Conservation (phyloP, 1,140 invertebrate genomes). For the Drosophila dunni region DNA sequence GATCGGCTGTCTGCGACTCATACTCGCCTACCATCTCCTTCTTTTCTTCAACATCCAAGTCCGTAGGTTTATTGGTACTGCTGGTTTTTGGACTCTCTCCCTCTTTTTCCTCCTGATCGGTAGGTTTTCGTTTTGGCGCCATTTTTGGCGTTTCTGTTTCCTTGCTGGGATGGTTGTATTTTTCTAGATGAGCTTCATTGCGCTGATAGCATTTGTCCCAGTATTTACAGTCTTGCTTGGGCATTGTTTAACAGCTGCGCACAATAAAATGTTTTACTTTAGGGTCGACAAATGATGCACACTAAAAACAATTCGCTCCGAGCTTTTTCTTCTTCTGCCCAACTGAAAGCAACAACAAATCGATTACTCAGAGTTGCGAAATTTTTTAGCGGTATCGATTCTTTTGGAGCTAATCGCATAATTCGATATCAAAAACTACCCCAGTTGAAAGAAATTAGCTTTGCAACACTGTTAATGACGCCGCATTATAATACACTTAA, state of each 20-base stretch:
- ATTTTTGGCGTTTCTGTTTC: slow-evolving; percentile 51
- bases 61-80: slow-evolving; percentile 23
- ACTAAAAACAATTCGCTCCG: slow-evolving; percentile 6
- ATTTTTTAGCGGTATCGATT: slow-evolving; percentile 11
- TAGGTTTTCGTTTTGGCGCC: slow-evolving; percentile 70
- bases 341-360: slow-evolving; percentile 3
- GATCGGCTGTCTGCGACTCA: slow-evolving; percentile 60
- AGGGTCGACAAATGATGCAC: background rate
- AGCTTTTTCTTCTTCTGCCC: slow-evolving; percentile 35
- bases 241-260: slow-evolving; percentile 50
- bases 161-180: slow-evolving; percentile 90
- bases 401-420: background rate
- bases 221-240: slow-evolving; percentile 89
- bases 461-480: too few species aligned
- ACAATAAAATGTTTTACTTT: slow-evolving; percentile 20
- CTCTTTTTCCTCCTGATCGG: slow-evolving; percentile 6
- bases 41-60: slow-evolving; percentile 15
- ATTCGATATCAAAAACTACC: background rate
- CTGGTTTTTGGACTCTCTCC: slow-evolving; percentile 24
- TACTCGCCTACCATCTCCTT: slow-evolving; percentile 39
- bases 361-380: slow-evolving; percentile 1
- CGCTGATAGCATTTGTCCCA: slow-evolving; percentile 93
- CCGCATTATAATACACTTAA: too few species aligned
- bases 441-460: too few species aligned
- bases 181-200: slow-evolving; percentile 90